Conservation (phyloP, 2,113 vertebrate genomes). For the Nematolebias whitei region DNA sequence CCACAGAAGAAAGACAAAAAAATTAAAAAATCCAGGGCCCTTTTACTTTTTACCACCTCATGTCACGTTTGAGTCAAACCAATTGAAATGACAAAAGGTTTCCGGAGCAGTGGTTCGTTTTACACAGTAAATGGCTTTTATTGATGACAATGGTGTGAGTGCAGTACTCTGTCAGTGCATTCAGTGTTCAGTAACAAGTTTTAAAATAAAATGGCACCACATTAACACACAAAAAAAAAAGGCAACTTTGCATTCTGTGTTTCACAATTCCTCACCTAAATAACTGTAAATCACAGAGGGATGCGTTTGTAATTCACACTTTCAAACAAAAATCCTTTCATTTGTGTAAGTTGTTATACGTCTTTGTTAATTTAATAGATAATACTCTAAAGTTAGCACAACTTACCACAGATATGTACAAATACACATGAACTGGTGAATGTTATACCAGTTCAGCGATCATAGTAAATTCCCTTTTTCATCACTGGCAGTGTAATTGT, state of each 20-base stretch:
- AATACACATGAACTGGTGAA: slow-evolving; percentile 31
- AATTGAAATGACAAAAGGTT: slow-evolving; percentile 31
- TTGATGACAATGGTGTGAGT: slow-evolving; percentile 58
- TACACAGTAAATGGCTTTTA: slow-evolving; percentile 56
- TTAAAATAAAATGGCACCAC: slow-evolving; percentile 36
- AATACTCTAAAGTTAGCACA: slow-evolving; percentile 55
- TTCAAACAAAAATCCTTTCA: slow-evolving; percentile 15
- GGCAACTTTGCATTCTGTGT: slow-evolving; percentile 27
- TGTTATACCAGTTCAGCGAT: slow-evolving; percentile 34
- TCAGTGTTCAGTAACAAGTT: slow-evolving; percentile 36
- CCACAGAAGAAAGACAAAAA: background rate
- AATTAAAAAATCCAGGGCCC: slow-evolving; percentile 23
- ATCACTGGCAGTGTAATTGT: slow-evolving; percentile 42
- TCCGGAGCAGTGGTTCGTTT: slow-evolving; percentile 28
- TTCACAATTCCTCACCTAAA: slow-evolving; percentile 28
- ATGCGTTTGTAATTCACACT: no score
- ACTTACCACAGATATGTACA: slow-evolving; percentile 52
- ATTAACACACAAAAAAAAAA: slow-evolving; percentile 13
- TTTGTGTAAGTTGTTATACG: slow-evolving; percentile 29
- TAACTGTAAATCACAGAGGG: background rate
- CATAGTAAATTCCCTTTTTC: slow-evolving; percentile 33
- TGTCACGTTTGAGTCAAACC: background rate
- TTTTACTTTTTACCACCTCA: slow-evolving; percentile 10
- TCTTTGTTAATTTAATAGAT: slow-evolving; percentile 62
- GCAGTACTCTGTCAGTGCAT: slow-evolving; percentile 70